Conservation (phyloP, 2,888 invertebrate species). For the Polydrusus tereticollis region DNA sequence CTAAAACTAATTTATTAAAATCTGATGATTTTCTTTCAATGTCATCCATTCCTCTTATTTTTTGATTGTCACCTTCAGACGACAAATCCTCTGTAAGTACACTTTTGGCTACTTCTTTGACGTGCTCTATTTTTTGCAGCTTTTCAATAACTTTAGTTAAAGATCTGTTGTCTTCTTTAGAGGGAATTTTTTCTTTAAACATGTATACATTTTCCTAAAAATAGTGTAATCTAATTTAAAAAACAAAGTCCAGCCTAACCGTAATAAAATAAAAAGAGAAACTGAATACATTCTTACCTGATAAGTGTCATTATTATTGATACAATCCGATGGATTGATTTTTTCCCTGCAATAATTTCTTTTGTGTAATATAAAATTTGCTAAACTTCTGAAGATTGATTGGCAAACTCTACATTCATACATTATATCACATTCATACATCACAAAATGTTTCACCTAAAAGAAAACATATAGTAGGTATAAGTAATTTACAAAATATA, state of each 20-base stretch:
- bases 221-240: not conserved
- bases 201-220: not conserved
- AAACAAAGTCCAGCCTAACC: not conserved
- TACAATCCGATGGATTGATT: conserved; percentile 59
- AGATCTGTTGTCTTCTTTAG: conserved; percentile 47
- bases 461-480: conserved; percentile 57
- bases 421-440: conserved; percentile 88
- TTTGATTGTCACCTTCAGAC: conserved; percentile 17
- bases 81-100: conserved; percentile 56
- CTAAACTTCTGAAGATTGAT: conserved; percentile 87
- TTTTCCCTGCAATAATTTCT: conserved; percentile 81
- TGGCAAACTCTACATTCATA: conserved; percentile 92
- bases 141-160: conserved; percentile 58
- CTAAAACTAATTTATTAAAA: conserved; percentile 61
- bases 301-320: conserved; percentile 41
- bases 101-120: conserved; percentile 55
- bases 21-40: conserved; percentile 31
- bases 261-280: not conserved
- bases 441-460: conserved; percentile 80
- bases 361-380: conserved; percentile 92
- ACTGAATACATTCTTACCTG: conserved; percentile 32
- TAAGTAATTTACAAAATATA: not conserved
- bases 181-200: not conserved
- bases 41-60: conserved; percentile 39
- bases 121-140: conserved; percentile 52